Evolutionary conservation across 2,888 invertebrate species (phyloP).

Genomic region (Cryptocheilus praepositus): DNA sequence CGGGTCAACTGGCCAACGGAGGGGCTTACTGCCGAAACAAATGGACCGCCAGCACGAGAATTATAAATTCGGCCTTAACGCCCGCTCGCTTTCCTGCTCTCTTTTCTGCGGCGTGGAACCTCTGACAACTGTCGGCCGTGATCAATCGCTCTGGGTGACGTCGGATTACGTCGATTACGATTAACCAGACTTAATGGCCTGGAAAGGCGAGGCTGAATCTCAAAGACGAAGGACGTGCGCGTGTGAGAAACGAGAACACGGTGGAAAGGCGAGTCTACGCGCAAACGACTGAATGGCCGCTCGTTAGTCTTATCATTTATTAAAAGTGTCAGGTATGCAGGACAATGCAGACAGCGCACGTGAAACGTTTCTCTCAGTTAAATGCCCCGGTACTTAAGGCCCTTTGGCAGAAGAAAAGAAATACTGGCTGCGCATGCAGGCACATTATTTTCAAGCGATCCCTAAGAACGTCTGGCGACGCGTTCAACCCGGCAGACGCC

Average conservation of each 20-base stretch:
- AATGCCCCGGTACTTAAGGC: too few species aligned
- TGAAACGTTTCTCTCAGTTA: too few species aligned
- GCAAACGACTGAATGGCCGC: background rate
- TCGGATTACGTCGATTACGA: slow-evolving; percentile 1
- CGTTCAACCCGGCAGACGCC: too few species aligned
- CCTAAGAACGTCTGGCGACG: too few species aligned
- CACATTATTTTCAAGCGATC: too few species aligned
- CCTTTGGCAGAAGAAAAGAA: too few species aligned
- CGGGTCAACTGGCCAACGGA: too few species aligned
- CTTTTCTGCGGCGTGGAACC: slow-evolving; percentile 7
- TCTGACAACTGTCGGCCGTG: too few species aligned
- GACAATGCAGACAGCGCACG: slow-evolving; percentile 37
- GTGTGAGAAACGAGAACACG: background rate
- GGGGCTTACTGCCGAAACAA: slow-evolving; percentile 43
- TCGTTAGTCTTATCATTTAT: slow-evolving; percentile 31
- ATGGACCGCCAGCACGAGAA: slow-evolving; percentile 49
- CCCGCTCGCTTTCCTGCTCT: slow-evolving; percentile 4
- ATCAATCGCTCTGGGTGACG: background rate
- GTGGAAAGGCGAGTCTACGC: background rate
- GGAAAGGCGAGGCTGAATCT: too few species aligned
- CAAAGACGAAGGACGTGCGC: too few species aligned
- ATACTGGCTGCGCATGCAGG: too few species aligned
- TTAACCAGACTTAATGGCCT: background rate
- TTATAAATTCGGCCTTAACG: slow-evolving; percentile 21
- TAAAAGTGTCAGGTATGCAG: slow-evolving; percentile 39